phyloP scores from a whole-genome alignment of 2,888 invertebrate species.

The Pollenia griseotomentosa region DNA sequence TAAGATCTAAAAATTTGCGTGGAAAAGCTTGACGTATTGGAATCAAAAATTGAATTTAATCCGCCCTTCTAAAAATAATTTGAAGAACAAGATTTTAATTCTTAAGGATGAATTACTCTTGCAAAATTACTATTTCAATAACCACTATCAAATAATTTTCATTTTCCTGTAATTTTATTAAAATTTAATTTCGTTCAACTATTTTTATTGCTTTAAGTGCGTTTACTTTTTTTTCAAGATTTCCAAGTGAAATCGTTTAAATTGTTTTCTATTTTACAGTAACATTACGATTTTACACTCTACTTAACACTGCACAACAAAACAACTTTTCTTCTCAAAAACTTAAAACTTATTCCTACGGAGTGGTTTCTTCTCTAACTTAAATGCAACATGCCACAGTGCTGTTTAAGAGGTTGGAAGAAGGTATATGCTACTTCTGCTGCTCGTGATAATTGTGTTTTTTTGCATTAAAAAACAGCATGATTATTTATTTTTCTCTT shows the following conservation, averaged over 20 bases:
- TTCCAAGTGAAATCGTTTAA: conserved; percentile 63
- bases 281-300: conserved; percentile 68
- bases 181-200: conserved; percentile 1
- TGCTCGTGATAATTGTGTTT: not conserved
- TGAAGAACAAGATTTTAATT: too few species aligned
- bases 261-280: conserved; percentile 53
- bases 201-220: not conserved
- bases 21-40: too few species aligned
- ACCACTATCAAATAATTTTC: not conserved
- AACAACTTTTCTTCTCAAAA: not conserved
- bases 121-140: not conserved
- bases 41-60: too few species aligned
- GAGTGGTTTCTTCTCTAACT: conserved; percentile 16
- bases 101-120: too few species aligned
- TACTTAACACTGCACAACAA: conserved; percentile 58
- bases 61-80: too few species aligned
- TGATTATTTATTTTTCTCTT: conserved; percentile 27
- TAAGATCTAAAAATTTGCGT: too few species aligned
- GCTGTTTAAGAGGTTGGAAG: not conserved
- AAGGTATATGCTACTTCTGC: not conserved
- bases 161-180: not conserved
- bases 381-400: conserved; percentile 28
- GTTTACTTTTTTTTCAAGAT: conserved; percentile 4
- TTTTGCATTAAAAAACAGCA: conserved; percentile 24
- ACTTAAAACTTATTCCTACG: not conserved